Evolutionary conservation across 1,140 invertebrate genomes (phyloP).

Genomic region (Caenorhabditis brenneri): DNA sequence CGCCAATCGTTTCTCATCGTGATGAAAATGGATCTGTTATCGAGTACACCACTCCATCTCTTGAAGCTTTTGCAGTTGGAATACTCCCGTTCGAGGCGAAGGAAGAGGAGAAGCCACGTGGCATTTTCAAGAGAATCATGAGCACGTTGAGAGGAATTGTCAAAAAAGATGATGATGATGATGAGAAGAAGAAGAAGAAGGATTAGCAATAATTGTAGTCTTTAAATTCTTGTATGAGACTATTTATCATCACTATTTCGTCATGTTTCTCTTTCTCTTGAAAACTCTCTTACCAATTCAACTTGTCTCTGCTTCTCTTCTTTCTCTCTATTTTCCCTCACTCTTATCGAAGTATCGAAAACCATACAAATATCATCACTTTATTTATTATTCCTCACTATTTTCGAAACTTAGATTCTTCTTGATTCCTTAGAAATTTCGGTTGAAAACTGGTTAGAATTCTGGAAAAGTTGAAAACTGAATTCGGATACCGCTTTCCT

Average conservation of each 20-base stretch:
- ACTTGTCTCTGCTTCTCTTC: not conserved
- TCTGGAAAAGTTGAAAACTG: no score
- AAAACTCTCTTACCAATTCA: not conserved
- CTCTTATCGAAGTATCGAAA: no score
- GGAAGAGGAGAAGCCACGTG: constrained; percentile 5
- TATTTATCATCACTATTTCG: not conserved
- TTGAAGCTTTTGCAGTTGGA: not conserved
- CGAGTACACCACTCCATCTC: not conserved
- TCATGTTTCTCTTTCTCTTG: not conserved
- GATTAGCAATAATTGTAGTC: no score
- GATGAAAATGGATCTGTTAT: not conserved
- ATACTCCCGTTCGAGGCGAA: constrained; percentile 16
- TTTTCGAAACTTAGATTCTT: not conserved
- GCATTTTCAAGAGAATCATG: constrained; percentile 12
- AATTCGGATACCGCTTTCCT: no score
- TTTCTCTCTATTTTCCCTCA: not conserved
- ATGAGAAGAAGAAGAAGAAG: no score
- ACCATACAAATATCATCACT: no score
- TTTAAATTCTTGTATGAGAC: no score
- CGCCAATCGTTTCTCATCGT: not conserved
- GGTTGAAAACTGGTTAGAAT: no score
- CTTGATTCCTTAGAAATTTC: no score
- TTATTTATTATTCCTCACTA: not conserved
- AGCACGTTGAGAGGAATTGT: not conserved
- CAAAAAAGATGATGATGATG: not conserved